phyloP scores from a whole-genome alignment of 64 coral and sea anemone species.

The Catalaphyllia jardinei region DNA sequence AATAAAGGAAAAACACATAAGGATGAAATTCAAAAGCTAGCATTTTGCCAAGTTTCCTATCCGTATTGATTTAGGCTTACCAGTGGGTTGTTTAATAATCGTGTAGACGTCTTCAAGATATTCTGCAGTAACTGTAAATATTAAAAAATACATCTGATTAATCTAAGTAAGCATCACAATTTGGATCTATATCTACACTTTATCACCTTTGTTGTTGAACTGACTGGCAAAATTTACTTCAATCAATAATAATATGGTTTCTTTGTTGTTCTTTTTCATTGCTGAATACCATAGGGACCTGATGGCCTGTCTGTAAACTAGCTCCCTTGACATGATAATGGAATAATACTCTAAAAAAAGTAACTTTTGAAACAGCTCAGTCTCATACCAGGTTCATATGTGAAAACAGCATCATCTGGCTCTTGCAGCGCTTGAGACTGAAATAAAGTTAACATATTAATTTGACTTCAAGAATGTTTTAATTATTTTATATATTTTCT shows the following conservation, averaged over 20 bases:
- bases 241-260: too few species aligned
- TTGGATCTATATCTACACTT: too few species aligned
- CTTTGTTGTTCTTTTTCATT: too few species aligned
- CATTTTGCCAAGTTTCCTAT: too few species aligned
- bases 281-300: too few species aligned
- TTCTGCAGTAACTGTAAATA: not conserved
- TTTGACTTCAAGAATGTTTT: not conserved
- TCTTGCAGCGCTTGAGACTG: not conserved
- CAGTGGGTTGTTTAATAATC: conserved; percentile 11
- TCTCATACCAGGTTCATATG: not conserved
- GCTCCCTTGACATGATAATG: too few species aligned
- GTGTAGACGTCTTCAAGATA: conserved; percentile 25
- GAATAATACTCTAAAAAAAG: not conserved
- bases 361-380: not conserved
- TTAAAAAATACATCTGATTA: not conserved
- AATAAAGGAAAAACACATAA: too few species aligned
- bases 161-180: too few species aligned
- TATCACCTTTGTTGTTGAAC: too few species aligned
- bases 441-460: not conserved
- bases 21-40: too few species aligned
- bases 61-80: not conserved
- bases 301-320: too few species aligned
- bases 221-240: too few species aligned
- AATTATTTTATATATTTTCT: not conserved
- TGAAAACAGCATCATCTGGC: not conserved